phyloP scores from a whole-genome alignment of 30 jellyfish, hydroid and myxozoan genomes.

The Cassiopea xamachana region DNA sequence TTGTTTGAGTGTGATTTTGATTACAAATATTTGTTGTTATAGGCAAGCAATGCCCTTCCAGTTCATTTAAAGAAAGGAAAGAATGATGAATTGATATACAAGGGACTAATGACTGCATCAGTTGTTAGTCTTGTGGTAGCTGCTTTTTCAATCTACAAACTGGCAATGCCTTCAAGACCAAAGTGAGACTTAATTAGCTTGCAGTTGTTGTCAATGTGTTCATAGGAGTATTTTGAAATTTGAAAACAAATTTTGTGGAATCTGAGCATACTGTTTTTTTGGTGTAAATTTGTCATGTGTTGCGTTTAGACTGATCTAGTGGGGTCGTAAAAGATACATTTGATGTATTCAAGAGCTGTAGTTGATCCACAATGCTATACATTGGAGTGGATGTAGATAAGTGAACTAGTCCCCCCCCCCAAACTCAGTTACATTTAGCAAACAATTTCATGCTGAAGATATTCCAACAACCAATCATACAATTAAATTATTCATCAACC shows the following conservation, averaged over 20 bases:
- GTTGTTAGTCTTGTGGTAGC: constrained; percentile 65
- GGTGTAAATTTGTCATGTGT: background rate
- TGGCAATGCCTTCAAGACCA: constrained; percentile 74
- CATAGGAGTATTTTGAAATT: background rate
- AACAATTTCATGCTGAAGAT: no score
- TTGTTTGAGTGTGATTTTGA: no score
- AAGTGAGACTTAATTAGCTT: background rate
- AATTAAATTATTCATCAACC: no score
- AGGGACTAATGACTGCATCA: constrained; percentile 69
- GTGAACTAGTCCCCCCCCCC: no score
- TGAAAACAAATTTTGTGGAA: background rate
- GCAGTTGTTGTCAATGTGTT: background rate
- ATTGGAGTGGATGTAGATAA: no score
- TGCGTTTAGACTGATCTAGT: no score
- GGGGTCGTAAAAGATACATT: no score
- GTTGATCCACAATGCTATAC: no score
- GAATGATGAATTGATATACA: constrained; percentile 59
- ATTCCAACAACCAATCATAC: no score
- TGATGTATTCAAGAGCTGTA: no score
- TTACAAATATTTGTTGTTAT: background rate
- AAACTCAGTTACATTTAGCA: no score
- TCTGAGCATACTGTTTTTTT: background rate
- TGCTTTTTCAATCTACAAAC: constrained; percentile 51
- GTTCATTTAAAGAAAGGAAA: constrained; percentile 53
- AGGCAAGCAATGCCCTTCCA: constrained; percentile 63